phyloP scores from a whole-genome alignment of 1,140 invertebrate species.

The Wasmannia auropunctata region DNA sequence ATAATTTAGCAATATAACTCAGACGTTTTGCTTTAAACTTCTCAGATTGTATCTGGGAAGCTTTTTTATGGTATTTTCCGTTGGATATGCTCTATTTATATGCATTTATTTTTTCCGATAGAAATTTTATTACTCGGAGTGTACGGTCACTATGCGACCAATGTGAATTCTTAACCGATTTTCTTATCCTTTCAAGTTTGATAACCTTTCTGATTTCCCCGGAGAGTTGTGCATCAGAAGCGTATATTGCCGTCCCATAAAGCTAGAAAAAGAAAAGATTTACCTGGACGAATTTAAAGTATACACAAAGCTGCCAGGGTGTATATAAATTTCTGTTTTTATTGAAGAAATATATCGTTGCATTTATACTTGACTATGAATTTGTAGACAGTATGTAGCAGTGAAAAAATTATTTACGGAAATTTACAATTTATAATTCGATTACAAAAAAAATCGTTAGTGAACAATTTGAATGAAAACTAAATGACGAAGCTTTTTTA shows the following conservation, averaged over 20 bases:
- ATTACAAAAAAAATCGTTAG: neutral
- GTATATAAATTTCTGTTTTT: slow-evolving; percentile 1
- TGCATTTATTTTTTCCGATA: slow-evolving; percentile 15
- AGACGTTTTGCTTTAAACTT: neutral
- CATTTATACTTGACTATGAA: neutral
- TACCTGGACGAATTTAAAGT: neutral
- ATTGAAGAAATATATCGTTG: neutral
- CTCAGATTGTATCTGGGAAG: neutral
- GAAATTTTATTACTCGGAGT: neutral
- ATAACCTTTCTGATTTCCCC: slow-evolving; percentile 49
- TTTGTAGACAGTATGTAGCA: neutral
- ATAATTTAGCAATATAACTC: neutral
- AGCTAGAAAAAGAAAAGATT: neutral
- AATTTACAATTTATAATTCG: neutral
- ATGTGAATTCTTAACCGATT: slow-evolving; percentile 29
- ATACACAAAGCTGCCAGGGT: neutral
- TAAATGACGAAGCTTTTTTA: neutral
- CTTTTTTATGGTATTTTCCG: neutral
- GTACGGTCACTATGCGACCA: neutral
- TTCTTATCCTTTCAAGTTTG: slow-evolving; percentile 37
- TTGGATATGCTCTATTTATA: slow-evolving; percentile 6
- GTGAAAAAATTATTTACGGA: neutral
- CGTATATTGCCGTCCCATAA: slow-evolving; percentile 5
- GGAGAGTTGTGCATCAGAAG: slow-evolving; percentile 34
- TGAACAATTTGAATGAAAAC: neutral